Conservation (phyloP, 2,113 vertebrate species). For the Dasypus novemcinctus region DNA sequence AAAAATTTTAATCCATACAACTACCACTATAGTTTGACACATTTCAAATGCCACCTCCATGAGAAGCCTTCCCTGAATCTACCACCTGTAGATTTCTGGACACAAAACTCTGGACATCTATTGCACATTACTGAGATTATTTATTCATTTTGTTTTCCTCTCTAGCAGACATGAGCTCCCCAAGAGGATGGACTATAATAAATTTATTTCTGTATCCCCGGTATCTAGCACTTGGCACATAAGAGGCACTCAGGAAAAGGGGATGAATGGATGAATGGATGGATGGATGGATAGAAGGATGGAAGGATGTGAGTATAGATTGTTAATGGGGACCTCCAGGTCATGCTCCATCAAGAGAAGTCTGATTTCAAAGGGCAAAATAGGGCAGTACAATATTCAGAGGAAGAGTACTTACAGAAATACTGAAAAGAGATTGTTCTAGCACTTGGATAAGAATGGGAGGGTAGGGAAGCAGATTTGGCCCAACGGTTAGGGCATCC, state of each 20-base stretch:
- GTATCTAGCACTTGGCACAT: neutral
- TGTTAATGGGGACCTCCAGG: neutral
- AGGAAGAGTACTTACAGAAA: neutral
- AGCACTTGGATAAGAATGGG: neutral
- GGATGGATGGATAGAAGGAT: no score
- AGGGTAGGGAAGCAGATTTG: neutral
- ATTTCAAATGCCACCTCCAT: neutral
- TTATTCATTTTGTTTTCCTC: neutral
- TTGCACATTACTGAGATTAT: neutral
- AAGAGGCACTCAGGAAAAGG: neutral
- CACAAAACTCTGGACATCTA: neutral
- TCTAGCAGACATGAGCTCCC: neutral
- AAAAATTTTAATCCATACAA: no score
- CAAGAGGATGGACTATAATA: neutral
- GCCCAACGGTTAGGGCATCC: no score
- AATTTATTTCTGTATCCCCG: neutral
- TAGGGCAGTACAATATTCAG: neutral
- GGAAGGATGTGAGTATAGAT: no score
- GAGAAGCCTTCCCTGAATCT: neutral
- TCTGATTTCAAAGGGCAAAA: neutral
- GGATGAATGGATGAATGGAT: no score
- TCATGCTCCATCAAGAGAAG: neutral
- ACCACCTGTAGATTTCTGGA: neutral
- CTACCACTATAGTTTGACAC: neutral
- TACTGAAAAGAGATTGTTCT: neutral